phyloP scores from a whole-genome alignment of 2,797 vertebrate genomes.

The Hoplostethus atlanticus region DNA sequence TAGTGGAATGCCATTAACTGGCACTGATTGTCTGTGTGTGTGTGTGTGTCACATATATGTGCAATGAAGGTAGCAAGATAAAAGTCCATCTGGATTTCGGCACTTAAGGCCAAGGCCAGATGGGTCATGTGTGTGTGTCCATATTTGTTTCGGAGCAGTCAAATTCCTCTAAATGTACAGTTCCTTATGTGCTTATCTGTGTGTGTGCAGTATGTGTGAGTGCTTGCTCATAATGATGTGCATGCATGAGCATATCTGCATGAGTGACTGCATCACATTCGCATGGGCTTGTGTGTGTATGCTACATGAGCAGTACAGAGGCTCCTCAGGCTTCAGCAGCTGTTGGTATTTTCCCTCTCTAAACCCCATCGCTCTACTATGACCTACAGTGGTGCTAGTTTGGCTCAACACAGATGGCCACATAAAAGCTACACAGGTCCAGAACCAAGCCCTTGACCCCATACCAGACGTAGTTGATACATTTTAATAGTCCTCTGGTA shows the following conservation, averaged over 20 bases:
- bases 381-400: slow-evolving; percentile 23
- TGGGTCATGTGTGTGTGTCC: slow-evolving; percentile 7
- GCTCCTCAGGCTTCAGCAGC: slow-evolving; percentile 34
- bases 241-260: slow-evolving; percentile 25
- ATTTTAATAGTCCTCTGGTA: not conserved
- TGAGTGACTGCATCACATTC: slow-evolving; percentile 25
- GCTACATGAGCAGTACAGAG: slow-evolving; percentile 1
- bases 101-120: slow-evolving; percentile 5
- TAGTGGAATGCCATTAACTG: not conserved
- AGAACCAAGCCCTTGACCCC: not conserved
- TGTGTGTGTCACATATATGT: not conserved
- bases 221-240: slow-evolving; percentile 17
- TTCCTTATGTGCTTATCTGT: not conserved
- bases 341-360: slow-evolving; percentile 36
- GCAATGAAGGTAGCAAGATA: not conserved
- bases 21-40: not conserved
- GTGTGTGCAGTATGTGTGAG: slow-evolving; percentile 2
- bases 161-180: not conserved
- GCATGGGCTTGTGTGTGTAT: slow-evolving; percentile 11
- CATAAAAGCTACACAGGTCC: slow-evolving; percentile 21
- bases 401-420: slow-evolving; percentile 40
- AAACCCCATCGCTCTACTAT: slow-evolving; percentile 34
- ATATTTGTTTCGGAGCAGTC: not conserved
- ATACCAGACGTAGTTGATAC: not conserved
- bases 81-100: not conserved